phyloP scores from a whole-genome alignment of 1,140 invertebrate genomes.

The Rhagoletis zephyria region DNA sequence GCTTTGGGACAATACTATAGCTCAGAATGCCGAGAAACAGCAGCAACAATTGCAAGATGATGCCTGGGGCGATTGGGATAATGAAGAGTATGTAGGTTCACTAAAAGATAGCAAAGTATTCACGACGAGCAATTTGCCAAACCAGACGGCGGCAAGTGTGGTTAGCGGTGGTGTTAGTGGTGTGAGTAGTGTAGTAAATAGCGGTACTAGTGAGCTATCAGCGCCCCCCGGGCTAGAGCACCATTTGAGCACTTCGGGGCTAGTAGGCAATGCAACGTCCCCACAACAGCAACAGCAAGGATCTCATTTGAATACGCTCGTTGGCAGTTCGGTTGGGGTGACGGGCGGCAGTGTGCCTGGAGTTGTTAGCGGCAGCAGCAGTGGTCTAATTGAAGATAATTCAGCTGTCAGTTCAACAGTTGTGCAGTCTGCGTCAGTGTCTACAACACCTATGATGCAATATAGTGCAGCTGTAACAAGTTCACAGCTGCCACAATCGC shows the following conservation, averaged over 20 bases:
- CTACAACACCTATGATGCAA: constrained; percentile 66
- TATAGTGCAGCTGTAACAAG: constrained; percentile 70
- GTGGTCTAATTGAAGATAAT: constrained; percentile 57
- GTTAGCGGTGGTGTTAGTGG: constrained; percentile 60
- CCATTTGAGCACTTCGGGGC: constrained; percentile 60
- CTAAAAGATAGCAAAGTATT: constrained; percentile 95
- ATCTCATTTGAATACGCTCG: constrained; percentile 65
- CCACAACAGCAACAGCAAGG: constrained; percentile 60
- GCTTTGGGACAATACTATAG: constrained; percentile 74
- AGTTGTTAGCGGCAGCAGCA: not conserved
- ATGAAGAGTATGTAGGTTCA: constrained; percentile 94
- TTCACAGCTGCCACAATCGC: constrained; percentile 65
- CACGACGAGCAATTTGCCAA: constrained; percentile 79
- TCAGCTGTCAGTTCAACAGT: constrained; percentile 32
- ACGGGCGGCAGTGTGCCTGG: not conserved
- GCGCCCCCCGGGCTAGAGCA: constrained; percentile 71
- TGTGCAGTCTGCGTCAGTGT: constrained; percentile 14
- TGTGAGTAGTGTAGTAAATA: constrained; percentile 57
- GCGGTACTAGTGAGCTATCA: constrained; percentile 62
- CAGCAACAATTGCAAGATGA: constrained; percentile 67
- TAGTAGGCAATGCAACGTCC: constrained; percentile 54
- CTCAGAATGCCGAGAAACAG: constrained; percentile 70
- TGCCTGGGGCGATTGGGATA: constrained; percentile 86
- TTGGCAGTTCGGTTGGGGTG: constrained; percentile 45
- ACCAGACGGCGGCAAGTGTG: constrained; percentile 66